Evolutionary conservation across 2,113 vertebrate species (phyloP), one percentile per base, ranked within the genome.

Genomic region (Ammodramus savannarum): DNA sequence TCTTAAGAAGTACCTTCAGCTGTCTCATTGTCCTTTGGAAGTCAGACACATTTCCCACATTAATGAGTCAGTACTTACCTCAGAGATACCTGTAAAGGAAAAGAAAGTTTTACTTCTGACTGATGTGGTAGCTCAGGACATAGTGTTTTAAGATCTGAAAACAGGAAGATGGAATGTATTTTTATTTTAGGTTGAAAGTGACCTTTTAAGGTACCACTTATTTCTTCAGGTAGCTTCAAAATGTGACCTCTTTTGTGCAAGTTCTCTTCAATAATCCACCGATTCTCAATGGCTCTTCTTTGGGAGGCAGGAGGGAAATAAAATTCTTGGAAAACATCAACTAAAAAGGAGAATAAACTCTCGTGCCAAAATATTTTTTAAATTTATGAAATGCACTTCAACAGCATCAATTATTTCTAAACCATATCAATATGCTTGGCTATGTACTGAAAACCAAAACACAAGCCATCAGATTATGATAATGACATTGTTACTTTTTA

Each of bases 161-260:
- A 74, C 7, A 63, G n/a, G 69, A 32, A 55, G 49, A 38, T 7
- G 7, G 22, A 75, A 68, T 57, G 5, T 41, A 62, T 79, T 87
- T 94, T 92, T 82, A 82, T 65, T 85, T 87, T 85, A 66, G 92
- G 36, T 68, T 76, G 58, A 87, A 83, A 66, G 26, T 91, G 66
- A 83, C 77, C 74, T 91, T 95, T 89, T 43, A 65, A 87, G 58
- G 26, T 14, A 34, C 23, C 8, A 57, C 23, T 54, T 85, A 66
- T 89, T 94, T 87, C 54, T 91, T 49, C 26, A 73, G 22, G 51
- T 57, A 65, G 3, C 29, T 68, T 74, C 39, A 89, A 95, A 85
- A 84, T 54, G 16, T 81, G 27, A 72, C 31, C 3, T 75, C 36
- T 75, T 21, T 41, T 48, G 15, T 58, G 29, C 49, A 73, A 76